Evolutionary conservation across 2,113 vertebrate genomes (phyloP).

Genomic region (Bambusicola thoracicus): DNA sequence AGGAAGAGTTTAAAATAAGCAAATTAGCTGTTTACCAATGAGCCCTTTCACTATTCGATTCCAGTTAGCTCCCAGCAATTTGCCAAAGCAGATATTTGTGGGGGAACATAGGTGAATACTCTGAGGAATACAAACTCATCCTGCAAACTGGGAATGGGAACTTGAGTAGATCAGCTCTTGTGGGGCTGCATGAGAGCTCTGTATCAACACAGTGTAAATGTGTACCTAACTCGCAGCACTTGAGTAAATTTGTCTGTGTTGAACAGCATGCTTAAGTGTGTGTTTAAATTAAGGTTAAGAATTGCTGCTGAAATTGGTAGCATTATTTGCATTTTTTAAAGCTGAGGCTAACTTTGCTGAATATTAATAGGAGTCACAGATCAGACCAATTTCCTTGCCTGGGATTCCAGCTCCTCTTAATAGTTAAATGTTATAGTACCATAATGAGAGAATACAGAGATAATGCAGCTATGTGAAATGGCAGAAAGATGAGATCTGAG

Average conservation of each 20-base stretch:
- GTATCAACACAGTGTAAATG: neutral
- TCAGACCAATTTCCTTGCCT: neutral
- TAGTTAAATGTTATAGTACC: neutral
- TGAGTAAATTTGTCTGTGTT: constrained; percentile 51
- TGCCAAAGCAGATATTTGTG: constrained; percentile 26
- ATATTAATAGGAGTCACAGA: constrained; percentile 5
- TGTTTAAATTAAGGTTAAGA: constrained; percentile 50
- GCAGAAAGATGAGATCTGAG: neutral
- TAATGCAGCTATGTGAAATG: neutral
- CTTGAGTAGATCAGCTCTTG: neutral
- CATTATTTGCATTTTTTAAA: constrained; percentile 45
- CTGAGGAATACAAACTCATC: constrained; percentile 12
- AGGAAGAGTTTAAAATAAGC: neutral
- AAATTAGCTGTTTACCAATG: neutral
- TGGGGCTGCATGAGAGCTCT: neutral
- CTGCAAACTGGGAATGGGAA: neutral
- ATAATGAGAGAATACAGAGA: neutral
- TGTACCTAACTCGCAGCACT: constrained; percentile 31
- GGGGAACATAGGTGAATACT: constrained; percentile 9
- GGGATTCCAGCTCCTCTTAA: neutral
- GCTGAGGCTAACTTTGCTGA: neutral
- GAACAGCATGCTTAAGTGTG: constrained; percentile 26
- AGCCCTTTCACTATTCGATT: neutral
- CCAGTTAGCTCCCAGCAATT: neutral
- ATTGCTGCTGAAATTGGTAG: constrained; percentile 42